phyloP scores from a whole-genome alignment of 2,888 invertebrate genomes.

The Lissonota sp. region DNA sequence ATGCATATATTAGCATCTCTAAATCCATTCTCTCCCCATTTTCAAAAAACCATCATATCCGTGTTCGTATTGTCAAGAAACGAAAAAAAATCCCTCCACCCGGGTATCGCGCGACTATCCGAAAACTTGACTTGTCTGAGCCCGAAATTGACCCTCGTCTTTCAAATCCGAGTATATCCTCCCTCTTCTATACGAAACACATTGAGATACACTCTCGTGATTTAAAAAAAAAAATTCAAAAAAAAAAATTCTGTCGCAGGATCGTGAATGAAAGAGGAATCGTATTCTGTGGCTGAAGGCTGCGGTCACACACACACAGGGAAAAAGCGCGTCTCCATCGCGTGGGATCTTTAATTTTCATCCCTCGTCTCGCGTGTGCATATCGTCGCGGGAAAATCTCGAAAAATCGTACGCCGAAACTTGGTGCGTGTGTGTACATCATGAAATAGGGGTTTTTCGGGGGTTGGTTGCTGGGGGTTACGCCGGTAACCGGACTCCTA shows the following conservation, averaged over 20 bases:
- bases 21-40: neutral
- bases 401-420: slow-evolving; percentile 45
- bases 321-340: slow-evolving; percentile 3
- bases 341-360: slow-evolving; percentile 33
- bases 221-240: neutral
- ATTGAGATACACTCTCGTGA: slow-evolving; percentile 15
- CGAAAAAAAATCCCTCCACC: no score
- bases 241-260: neutral
- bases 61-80: no score
- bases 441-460: slow-evolving; percentile 50
- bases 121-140: slow-evolving; percentile 46
- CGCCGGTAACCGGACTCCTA: slow-evolving; percentile 72
- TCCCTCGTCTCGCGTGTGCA: slow-evolving; percentile 24
- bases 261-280: slow-evolving; percentile 7
- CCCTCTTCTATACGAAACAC: neutral
- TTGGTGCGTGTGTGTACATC: neutral
- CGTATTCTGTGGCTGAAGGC: slow-evolving; percentile 20
- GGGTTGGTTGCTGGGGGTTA: slow-evolving; percentile 27
- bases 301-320: slow-evolving; percentile 21
- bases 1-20: no score
- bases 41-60: no score
- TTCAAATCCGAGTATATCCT: slow-evolving; percentile 6
- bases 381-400: slow-evolving; percentile 63
- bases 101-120: neutral
- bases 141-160: slow-evolving; percentile 5